These are phyloP conservation scores for Microctenopoma stevenorrisi DNA, from an alignment of 2,797 vertebrate species.

Conservation along the genomic window DNA sequence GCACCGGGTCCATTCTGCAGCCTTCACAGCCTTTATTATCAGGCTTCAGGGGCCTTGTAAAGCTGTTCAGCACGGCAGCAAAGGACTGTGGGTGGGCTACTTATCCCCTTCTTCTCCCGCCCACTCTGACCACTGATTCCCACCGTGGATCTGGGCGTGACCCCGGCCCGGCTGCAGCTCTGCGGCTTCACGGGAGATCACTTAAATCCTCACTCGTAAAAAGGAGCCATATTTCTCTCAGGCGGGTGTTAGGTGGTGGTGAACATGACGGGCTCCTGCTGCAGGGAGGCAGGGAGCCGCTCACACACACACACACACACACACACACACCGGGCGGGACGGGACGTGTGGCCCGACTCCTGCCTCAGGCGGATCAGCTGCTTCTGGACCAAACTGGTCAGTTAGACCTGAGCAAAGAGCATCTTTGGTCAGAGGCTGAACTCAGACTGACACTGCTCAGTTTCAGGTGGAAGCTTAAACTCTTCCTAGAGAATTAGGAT, in stretches of 20 bases:
- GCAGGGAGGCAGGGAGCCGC: no score
- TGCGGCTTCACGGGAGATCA: conserved; percentile 90
- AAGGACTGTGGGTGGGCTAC: conserved; percentile 91
- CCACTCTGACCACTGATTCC: conserved; percentile 85
- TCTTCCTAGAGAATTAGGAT: no score
- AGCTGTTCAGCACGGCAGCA: conserved; percentile 74
- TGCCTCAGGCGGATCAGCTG: no score
- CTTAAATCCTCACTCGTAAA: conserved; percentile 57
- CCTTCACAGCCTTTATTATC: conserved; percentile 76
- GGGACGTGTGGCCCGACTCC: no score
- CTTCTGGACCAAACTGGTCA: no score
- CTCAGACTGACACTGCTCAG: no score
- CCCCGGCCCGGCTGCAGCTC: conserved; percentile 88
- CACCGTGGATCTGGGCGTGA: conserved; percentile 84
- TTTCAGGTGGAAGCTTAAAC: no score
- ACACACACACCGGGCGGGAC: no score
- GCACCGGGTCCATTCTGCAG: conserved; percentile 65
- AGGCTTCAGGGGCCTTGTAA: conserved; percentile 72
- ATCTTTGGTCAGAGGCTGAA: no score
- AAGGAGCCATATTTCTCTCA: conserved; percentile 42
- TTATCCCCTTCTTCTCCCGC: conserved; percentile 68
- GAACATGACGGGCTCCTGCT: no score
- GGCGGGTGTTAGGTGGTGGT: conserved; percentile 42
- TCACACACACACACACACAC: no score
- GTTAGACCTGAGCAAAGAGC: no score